These are phyloP conservation scores for Plectropomus leopardus DNA, from an alignment of 2,113 vertebrate species.

Conservation along the genomic window DNA sequence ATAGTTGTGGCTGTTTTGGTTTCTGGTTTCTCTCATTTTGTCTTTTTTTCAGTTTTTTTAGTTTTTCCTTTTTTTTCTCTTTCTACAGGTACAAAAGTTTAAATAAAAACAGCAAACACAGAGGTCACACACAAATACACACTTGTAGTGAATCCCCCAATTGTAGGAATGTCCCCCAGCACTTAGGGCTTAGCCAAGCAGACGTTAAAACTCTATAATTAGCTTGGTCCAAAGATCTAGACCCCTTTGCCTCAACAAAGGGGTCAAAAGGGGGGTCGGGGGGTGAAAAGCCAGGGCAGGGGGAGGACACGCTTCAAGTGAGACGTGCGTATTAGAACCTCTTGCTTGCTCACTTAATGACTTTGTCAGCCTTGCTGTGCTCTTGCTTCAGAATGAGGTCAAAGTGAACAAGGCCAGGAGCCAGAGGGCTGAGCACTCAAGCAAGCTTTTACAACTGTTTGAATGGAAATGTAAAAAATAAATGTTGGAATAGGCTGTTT, in stretches of 20 bases:
- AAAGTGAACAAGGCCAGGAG: slow-evolving; percentile 24
- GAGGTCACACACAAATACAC: slow-evolving; percentile 2
- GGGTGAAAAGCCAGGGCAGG: slow-evolving; percentile 73
- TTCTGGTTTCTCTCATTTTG: not conserved
- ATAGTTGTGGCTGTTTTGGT: not conserved
- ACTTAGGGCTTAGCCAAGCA: slow-evolving; percentile 73
- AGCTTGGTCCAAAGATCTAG: slow-evolving; percentile 74
- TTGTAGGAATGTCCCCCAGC: slow-evolving; percentile 72
- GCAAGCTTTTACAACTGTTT: slow-evolving; percentile 12
- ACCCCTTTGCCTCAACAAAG: slow-evolving; percentile 75
- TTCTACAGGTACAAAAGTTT: not conserved
- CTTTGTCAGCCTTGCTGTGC: slow-evolving; percentile 55
- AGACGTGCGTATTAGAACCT: slow-evolving; percentile 55
- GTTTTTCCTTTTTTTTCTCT: too few species aligned
- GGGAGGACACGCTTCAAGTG: slow-evolving; percentile 64
- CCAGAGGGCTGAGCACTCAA: not conserved
- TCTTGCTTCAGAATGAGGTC: slow-evolving; percentile 29
- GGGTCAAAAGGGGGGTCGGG: slow-evolving; percentile 71
- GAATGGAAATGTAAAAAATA: slow-evolving; percentile 5
- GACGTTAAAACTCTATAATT: slow-evolving; percentile 82
- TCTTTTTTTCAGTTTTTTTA: not conserved
- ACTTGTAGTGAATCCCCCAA: slow-evolving; percentile 38
- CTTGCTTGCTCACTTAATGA: slow-evolving; percentile 77
- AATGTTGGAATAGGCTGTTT: too few species aligned
- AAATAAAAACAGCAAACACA: slow-evolving; percentile 19